phyloP scores from a whole-genome alignment of 2,888 invertebrate genomes.

The Idaea aversata region DNA sequence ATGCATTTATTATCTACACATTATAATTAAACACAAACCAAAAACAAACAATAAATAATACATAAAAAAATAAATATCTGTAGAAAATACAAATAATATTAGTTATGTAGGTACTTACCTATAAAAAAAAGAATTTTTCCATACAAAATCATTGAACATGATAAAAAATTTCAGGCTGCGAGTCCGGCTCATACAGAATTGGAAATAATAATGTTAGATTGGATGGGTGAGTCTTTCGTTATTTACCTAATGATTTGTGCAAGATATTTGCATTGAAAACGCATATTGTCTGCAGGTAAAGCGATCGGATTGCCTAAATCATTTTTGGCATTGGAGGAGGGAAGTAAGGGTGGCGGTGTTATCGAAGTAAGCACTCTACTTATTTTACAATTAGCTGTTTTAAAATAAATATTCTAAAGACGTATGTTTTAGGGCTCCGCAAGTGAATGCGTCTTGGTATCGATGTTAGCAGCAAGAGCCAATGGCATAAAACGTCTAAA shows the following conservation, averaged over 20 bases:
- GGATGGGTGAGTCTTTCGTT: conserved; percentile 86
- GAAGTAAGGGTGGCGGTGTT: conserved; percentile 95
- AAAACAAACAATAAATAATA: too few species aligned
- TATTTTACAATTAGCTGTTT: conserved; percentile 1
- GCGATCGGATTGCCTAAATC: conserved; percentile 95
- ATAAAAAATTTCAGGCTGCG: conserved; percentile 87
- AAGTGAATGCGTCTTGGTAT: conserved; percentile 96
- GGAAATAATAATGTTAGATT: conserved; percentile 96
- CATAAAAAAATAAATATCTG: too few species aligned
- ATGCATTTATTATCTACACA: too few species aligned
- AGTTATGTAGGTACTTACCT: too few species aligned
- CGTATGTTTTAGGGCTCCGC: conserved; percentile 88
- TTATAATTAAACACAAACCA: too few species aligned
- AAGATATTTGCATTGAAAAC: conserved; percentile 1
- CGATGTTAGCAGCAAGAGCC: conserved; percentile 94
- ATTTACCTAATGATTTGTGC: neutral
- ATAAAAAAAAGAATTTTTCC: too few species aligned
- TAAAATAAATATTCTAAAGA: conserved; percentile 1
- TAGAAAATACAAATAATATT: too few species aligned
- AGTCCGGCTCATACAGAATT: conserved; percentile 98
- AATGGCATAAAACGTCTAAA: conserved; percentile 93
- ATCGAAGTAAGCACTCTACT: conserved; percentile 85
- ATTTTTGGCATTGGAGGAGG: conserved; percentile 91
- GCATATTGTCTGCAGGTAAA: conserved; percentile 79
- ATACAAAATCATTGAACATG: neutral